Base-by-base conservation (phyloP, 1,140 invertebrate species). In the Drosophila kikkawai region DNA sequence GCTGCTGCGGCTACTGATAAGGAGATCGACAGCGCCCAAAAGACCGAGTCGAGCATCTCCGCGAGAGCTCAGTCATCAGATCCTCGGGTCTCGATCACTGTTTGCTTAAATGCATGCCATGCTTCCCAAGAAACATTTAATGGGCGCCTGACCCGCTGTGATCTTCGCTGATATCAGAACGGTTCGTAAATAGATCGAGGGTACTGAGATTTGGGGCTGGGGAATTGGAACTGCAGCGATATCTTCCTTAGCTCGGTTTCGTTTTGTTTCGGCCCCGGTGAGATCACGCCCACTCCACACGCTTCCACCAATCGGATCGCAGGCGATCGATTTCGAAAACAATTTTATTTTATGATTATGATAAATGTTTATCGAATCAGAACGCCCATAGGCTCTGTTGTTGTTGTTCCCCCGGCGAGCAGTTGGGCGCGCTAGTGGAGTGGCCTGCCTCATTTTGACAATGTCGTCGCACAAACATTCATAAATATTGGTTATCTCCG, bases 351-450 rank as follows among this genome's bases (percentile, higher is more conserved):
- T 82, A 85, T 87, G 83, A 87, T 85, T 92, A 91, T 88, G 91
- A 92, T 92, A 92, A 92, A 92, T 84, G 81, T 92, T 92, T 92
- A 92, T 92, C 91, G 91, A 92, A 91, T 91, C 91, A 87, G 75
- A 92, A 82, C 86, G 82, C 67, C 78, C 81, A 83, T 83, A 81
- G 77, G 67, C 61, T 69, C 59, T 67, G 55, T 86, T 71, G 55
- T 86, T 71, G 57, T 68, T 61, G 69, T 67, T 44, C 45, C 47
- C 47, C 59, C 53, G 39, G 13, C 48, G 55, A 50, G 61, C 60
- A 48, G 48, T 8, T 13, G n/a, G n/a, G 53, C 36, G 12, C 56
- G 34, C 36, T 45, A 60, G 56, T 83, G 65, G 69, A 86, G 73
- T 88, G 77, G 83, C 61, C 77, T 78, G 84, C 69, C 79, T 86